Conservation (phyloP, 2,888 invertebrate genomes). For the Furcula furcula region DNA sequence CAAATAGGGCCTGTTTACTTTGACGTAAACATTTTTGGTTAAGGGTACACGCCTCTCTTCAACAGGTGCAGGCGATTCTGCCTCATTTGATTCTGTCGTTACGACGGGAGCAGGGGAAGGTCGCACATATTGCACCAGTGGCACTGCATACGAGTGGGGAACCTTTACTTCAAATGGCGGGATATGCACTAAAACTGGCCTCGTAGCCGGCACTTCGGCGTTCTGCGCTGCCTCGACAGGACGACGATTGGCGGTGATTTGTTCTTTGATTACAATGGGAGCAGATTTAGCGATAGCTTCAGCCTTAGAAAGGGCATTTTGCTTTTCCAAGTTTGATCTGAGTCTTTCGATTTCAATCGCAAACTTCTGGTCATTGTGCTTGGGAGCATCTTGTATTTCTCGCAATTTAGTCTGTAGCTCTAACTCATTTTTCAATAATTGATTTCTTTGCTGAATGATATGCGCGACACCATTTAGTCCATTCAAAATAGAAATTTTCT, state of each 20-base stretch:
- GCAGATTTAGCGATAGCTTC: conserved; percentile 43
- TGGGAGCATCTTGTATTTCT: conserved; percentile 44
- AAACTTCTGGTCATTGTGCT: conserved; percentile 47
- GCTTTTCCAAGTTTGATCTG: conserved; percentile 39
- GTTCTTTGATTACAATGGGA: conserved; percentile 39
- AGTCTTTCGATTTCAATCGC: conserved; percentile 48
- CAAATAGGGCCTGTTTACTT: conserved; percentile 41
- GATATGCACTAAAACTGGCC: conserved; percentile 8
- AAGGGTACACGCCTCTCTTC: conserved; percentile 33
- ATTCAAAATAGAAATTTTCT: conserved; percentile 24
- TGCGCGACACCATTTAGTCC: conserved; percentile 26
- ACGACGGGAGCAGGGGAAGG: conserved; percentile 33
- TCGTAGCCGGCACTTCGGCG: conserved; percentile 20
- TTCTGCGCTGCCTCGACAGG: conserved; percentile 35
- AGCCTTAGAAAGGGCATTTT: conserved; percentile 43
- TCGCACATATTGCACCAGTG: conserved; percentile 40
- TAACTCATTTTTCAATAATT: conserved; percentile 24
- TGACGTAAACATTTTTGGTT: conserved; percentile 40
- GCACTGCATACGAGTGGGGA: conserved; percentile 35
- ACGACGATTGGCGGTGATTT: conserved; percentile 27
- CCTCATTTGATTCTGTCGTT: conserved; percentile 37
- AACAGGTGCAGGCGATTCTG: conserved; percentile 33
- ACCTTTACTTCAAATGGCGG: conserved; percentile 31
- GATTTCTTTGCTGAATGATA: conserved; percentile 27
- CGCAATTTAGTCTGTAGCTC: conserved; percentile 27